Evolutionary conservation across 2,888 invertebrate genomes (phyloP).

Genomic region (Brassicogethes aeneus): DNA sequence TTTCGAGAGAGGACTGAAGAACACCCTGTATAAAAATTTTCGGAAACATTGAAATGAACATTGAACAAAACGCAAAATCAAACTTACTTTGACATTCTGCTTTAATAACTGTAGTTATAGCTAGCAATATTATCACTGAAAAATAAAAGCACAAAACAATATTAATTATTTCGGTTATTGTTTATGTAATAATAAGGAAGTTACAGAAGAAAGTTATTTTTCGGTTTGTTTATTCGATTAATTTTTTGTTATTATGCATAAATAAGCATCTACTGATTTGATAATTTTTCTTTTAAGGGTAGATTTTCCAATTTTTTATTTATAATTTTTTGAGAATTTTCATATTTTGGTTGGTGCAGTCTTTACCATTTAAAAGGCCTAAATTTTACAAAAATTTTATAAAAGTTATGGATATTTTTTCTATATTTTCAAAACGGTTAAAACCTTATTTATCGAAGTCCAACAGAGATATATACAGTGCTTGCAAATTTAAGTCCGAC

Average conservation of each 20-base stretch:
- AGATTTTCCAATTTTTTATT: too few relatives aligned
- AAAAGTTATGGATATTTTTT: too few relatives aligned
- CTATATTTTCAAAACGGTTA: too few relatives aligned
- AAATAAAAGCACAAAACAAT: slow-evolving; percentile 28
- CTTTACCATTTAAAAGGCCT: too few relatives aligned
- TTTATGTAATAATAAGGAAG: slow-evolving; percentile 8
- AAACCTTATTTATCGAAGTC: too few relatives aligned
- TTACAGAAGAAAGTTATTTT: slow-evolving; percentile 8
- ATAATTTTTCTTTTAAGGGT: background rate
- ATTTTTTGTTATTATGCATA: background rate
- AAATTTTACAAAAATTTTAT: too few relatives aligned
- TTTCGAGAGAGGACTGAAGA: background rate
- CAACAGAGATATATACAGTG: too few relatives aligned
- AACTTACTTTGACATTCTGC: slow-evolving; percentile 56
- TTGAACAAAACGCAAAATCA: slow-evolving; percentile 13
- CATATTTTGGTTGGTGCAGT: too few relatives aligned
- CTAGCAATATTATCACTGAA: slow-evolving; percentile 39
- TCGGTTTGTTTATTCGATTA: slow-evolving; percentile 4
- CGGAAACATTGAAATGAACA: background rate
- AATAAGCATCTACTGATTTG: background rate
- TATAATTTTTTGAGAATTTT: too few relatives aligned
- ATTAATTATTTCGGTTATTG: slow-evolving; percentile 19
- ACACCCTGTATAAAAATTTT: background rate
- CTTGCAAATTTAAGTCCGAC: too few relatives aligned
- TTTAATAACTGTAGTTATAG: slow-evolving; percentile 39